Evolutionary conservation across 2,888 invertebrate genomes (phyloP).

Genomic region (Empis stercorea): DNA sequence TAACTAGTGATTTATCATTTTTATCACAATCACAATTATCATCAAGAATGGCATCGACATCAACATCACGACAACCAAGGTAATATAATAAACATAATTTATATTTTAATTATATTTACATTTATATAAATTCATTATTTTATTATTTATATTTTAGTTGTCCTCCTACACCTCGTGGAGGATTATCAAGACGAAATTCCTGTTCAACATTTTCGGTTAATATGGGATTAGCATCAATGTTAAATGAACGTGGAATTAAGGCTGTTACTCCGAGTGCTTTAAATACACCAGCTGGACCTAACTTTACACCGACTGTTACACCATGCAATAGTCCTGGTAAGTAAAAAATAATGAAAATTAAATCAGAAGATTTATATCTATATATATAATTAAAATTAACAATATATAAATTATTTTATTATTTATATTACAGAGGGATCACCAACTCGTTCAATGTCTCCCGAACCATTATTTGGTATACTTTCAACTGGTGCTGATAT

Average conservation of each 20-base stretch:
- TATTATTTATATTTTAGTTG: constrained; percentile 20
- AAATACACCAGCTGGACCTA: constrained; percentile 48
- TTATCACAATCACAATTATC: constrained; percentile 51
- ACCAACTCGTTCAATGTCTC: constrained; percentile 40
- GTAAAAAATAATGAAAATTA: too few species aligned
- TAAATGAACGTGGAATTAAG: constrained; percentile 65
- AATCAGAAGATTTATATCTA: too few species aligned
- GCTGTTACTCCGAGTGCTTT: constrained; percentile 56
- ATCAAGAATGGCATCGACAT: constrained; percentile 54
- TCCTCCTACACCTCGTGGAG: constrained; percentile 36
- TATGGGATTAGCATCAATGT: constrained; percentile 56
- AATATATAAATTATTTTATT: too few species aligned
- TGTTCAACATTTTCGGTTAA: constrained; percentile 65
- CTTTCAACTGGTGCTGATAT: constrained; percentile 53
- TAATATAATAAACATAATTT: too few species aligned
- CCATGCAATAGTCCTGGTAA: constrained; percentile 73
- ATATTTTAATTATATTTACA: too few species aligned
- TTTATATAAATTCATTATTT: too few species aligned
- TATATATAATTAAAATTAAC: not conserved
- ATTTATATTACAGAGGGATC: constrained; percentile 33
- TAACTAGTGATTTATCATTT: constrained; percentile 44
- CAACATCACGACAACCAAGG: constrained; percentile 40
- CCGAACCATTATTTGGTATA: constrained; percentile 39
- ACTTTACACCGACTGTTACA: constrained; percentile 70
- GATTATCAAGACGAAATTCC: constrained; percentile 63